Conservation (phyloP, 2,888 invertebrate species). For the Teinopalpus imperialis region DNA sequence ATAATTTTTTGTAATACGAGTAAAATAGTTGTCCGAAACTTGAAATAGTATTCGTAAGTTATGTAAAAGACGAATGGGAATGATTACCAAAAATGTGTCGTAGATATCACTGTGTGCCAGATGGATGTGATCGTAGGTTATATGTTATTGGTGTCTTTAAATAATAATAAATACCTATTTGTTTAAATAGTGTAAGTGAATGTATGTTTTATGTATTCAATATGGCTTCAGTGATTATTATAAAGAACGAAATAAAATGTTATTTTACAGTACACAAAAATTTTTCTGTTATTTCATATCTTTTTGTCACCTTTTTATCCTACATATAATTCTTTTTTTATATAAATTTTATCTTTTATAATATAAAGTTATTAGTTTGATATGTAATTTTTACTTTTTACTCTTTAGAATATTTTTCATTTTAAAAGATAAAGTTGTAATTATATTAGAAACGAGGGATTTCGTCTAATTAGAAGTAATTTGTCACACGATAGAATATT, state of each 20-base stretch:
- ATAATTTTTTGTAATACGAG: background rate
- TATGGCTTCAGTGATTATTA: conserved; percentile 66
- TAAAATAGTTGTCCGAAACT: conserved; percentile 16
- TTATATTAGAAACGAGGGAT: too few relatives aligned
- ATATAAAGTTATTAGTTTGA: too few relatives aligned
- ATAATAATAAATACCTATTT: conserved; percentile 54
- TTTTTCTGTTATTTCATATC: conserved; percentile 36
- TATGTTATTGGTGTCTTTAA: conserved; percentile 33
- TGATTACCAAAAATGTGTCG: conserved; percentile 26
- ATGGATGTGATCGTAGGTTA: conserved; percentile 72
- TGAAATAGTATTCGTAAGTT: conserved; percentile 3
- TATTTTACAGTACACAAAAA: conserved; percentile 65
- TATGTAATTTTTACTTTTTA: too few relatives aligned
- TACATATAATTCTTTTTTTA: too few relatives aligned
- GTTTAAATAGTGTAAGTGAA: conserved; percentile 62
- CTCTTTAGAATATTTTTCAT: too few relatives aligned
- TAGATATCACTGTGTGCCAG: conserved; percentile 67
- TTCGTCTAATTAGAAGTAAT: too few relatives aligned
- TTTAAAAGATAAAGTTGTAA: too few relatives aligned
- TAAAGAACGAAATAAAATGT: conserved; percentile 70
- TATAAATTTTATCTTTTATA: too few relatives aligned
- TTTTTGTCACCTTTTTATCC: too few relatives aligned
- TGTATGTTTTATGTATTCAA: conserved; percentile 64
- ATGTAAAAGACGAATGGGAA: background rate
- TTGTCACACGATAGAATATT: too few relatives aligned